phyloP scores from a whole-genome alignment of 2,888 invertebrate genomes.

The Acanthosepion pharaonis region DNA sequence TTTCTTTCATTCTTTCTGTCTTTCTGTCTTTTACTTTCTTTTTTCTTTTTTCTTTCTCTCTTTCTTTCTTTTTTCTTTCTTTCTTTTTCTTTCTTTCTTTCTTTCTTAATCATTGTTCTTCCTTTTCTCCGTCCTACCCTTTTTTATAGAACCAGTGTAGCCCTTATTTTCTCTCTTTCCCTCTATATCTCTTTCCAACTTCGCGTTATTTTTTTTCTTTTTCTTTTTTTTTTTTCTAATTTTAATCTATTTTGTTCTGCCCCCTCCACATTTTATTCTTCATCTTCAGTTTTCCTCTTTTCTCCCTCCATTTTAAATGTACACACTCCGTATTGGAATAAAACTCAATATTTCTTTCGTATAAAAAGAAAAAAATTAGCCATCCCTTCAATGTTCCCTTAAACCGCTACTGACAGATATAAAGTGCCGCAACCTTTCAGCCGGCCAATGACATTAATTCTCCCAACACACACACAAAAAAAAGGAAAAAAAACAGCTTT shows the following conservation, averaged over 20 bases:
- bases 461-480: not conserved
- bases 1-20: too few relatives aligned
- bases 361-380: not conserved
- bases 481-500: not conserved
- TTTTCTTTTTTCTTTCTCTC: too few relatives aligned
- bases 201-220: not conserved
- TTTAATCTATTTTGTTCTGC: too few relatives aligned
- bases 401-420: not conserved
- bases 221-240: not conserved
- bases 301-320: not conserved
- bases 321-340: not conserved
- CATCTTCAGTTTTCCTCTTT: not conserved
- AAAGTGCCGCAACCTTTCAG: not conserved
- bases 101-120: too few relatives aligned
- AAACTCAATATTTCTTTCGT: not conserved
- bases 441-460: not conserved
- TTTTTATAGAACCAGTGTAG: too few relatives aligned
- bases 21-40: too few relatives aligned
- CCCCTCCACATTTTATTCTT: not conserved
- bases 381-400: not conserved
- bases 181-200: not conserved
- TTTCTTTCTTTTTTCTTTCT: too few relatives aligned
- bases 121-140: too few relatives aligned
- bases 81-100: too few relatives aligned
- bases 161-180: not conserved